Base-by-base conservation (phyloP, 2,797 vertebrate genomes). In the Cyclura pinguis region DNA sequence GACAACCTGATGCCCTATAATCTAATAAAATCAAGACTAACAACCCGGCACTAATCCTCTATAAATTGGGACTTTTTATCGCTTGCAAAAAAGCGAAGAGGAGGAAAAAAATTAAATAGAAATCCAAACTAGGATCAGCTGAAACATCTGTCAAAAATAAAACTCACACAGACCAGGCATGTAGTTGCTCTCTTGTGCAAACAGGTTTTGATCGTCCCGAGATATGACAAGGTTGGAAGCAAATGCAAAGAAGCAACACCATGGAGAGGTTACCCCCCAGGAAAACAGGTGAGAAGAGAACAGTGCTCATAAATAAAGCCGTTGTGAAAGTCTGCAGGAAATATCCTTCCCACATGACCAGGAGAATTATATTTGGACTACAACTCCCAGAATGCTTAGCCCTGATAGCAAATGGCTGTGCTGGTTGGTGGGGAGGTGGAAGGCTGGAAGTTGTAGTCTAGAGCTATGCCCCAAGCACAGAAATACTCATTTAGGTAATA, bases 31-130 rank as follows among this genome's bases (percentile, higher is more conserved):
- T 77, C 78, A 90, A 89, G 81, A 90, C 93, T 92, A 95, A 94
- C 35, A 77, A 91, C 93, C 91, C 96, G 94, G 94, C 90, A 84
- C 93, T 91, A 90, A 95, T 91, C 94, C 92, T 94, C 95, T 91
- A 95, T 92, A 90, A 93, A 88, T 67, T 8, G 64, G 67, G 62
- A 38, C 93, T 90, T 91, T 74, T 88, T 86, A 92, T 16, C 3
- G 84, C 0, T 0, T 86, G 7, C 12, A 47, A 12, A 32, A 42
- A 89, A 80, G 27, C 1, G 13, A 2, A 0, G 7, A 47, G 42
- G 14, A 3, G 13, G 27, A 42, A 16, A 18, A 18, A 22, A 13
- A 78, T 69, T 6, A 57, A 80, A 78, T 18, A 29, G 5, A 73
- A 73, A 38, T 6, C 27, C 14, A 27, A 47, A 83, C 20, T 27